phyloP scores from a whole-genome alignment of 2,888 invertebrate species.

The Epirrhoe tristata region DNA sequence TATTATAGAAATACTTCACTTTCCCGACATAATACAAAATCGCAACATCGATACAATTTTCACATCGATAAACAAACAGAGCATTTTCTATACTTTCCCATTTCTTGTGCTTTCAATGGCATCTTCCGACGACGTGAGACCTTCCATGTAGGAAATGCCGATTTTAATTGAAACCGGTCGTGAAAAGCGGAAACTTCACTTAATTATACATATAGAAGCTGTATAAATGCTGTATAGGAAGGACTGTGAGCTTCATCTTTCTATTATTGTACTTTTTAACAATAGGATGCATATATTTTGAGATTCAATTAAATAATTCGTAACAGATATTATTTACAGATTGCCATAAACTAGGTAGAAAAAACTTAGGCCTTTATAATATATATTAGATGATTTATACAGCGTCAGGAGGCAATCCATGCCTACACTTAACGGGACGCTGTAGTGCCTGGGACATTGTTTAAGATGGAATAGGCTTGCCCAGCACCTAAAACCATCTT shows the following conservation, averaged over 20 bases:
- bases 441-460: no score
- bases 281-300: neutral
- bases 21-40: constrained; percentile 21
- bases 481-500: no score
- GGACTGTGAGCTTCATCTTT: constrained; percentile 4
- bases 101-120: constrained; percentile 54
- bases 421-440: no score
- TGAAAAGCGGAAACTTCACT: constrained; percentile 31
- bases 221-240: neutral
- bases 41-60: constrained; percentile 29
- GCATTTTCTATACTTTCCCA: constrained; percentile 36
- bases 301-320: no score
- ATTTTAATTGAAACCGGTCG: constrained; percentile 48
- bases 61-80: constrained; percentile 31
- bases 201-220: constrained; percentile 13
- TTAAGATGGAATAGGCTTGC: no score
- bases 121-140: constrained; percentile 71
- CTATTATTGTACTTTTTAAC: neutral
- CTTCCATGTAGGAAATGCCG: constrained; percentile 59
- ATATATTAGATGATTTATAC: no score
- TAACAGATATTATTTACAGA: no score
- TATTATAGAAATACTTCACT: constrained; percentile 2
- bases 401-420: no score
- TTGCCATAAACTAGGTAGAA: no score
- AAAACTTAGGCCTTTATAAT: no score